These are phyloP conservation scores for Coelinius sp. DNA, from an alignment of 2,888 invertebrate genomes.

Conservation along the genomic window DNA sequence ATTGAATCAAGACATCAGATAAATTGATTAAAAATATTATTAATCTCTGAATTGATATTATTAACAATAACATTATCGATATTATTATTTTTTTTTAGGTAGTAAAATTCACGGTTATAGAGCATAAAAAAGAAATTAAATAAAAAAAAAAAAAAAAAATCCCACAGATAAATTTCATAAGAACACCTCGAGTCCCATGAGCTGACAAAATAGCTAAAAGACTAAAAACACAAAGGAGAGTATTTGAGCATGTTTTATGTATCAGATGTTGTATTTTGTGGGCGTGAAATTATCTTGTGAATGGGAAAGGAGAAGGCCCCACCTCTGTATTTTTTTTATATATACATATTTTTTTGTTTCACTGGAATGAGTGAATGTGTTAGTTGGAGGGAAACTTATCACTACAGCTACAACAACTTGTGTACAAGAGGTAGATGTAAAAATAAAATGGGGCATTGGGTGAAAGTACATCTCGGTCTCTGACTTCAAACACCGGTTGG, in stretches of 20 bases:
- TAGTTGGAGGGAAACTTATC: conserved; percentile 26
- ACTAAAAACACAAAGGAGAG: background rate
- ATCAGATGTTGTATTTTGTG: background rate
- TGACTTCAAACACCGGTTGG: conserved; percentile 46
- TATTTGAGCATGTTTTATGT: background rate
- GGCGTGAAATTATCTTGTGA: conserved; percentile 21
- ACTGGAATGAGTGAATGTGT: background rate
- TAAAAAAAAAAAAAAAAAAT: background rate
- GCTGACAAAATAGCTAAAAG: background rate
- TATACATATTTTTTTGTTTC: conserved; percentile 1
- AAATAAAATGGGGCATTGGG: conserved; percentile 72
- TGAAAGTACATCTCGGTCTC: conserved; percentile 65
- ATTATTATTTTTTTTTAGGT: too few species aligned
- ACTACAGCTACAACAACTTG: background rate
- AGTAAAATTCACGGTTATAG: conserved; percentile 4
- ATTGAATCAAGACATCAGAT: background rate
- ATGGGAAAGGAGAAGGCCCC: conserved; percentile 27
- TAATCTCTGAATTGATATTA: background rate
- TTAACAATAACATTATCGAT: background rate
- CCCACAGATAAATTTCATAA: conserved; percentile 12
- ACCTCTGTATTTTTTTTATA: conserved; percentile 9
- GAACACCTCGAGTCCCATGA: background rate
- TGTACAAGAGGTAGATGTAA: conserved; percentile 53
- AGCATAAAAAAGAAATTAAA: background rate
- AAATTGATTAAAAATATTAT: background rate